Percentiles rank a stretch among this genome's conserved stretches.
These are phyloP conservation scores for Drosophila navojoa DNA, from an alignment of 1,140 invertebrate genomes.

Conservation along the genomic window DNA sequence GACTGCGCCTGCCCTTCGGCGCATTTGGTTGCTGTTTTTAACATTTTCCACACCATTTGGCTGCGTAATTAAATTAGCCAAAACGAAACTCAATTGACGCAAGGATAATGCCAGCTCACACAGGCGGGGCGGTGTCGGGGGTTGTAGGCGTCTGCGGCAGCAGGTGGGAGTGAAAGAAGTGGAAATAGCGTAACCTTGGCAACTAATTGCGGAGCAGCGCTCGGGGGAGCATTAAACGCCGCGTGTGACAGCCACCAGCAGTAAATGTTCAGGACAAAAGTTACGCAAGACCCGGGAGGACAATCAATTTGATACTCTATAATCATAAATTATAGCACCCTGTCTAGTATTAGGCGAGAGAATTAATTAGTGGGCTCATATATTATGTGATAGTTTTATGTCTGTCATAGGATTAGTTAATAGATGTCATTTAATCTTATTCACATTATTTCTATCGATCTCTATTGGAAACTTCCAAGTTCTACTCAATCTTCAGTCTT, in stretches of 20 bases:
- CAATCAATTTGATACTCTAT: slow-evolving; percentile 49
- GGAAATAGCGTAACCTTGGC: slow-evolving; percentile 60
- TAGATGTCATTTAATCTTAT: no score
- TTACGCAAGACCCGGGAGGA: slow-evolving; percentile 25
- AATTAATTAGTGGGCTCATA: background rate
- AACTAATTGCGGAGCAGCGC: slow-evolving; percentile 53
- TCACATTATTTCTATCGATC: no score
- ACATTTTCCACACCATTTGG: slow-evolving; percentile 46
- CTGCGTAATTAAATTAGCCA: slow-evolving; percentile 71
- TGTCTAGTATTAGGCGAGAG: background rate
- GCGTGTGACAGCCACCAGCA: slow-evolving; percentile 46
- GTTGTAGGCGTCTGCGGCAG: background rate
- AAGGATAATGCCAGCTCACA: slow-evolving; percentile 35
- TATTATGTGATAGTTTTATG: background rate
- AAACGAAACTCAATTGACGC: slow-evolving; percentile 63
- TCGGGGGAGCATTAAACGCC: slow-evolving; percentile 41
- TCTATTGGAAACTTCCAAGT: no score
- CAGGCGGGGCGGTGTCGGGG: background rate
- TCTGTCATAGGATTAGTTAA: no score
- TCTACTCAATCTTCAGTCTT: no score
- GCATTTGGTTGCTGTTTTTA: slow-evolving; percentile 46
- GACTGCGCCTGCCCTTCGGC: background rate
- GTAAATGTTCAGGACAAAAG: slow-evolving; percentile 10
- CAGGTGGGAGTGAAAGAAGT: background rate
- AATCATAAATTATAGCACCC: background rate